A percentile compares a stretch with the other conserved stretches of the same genome.
These are phyloP conservation scores for Ataeniobius toweri DNA, from an alignment of 2,797 vertebrate genomes.

Conservation along the genomic window DNA sequence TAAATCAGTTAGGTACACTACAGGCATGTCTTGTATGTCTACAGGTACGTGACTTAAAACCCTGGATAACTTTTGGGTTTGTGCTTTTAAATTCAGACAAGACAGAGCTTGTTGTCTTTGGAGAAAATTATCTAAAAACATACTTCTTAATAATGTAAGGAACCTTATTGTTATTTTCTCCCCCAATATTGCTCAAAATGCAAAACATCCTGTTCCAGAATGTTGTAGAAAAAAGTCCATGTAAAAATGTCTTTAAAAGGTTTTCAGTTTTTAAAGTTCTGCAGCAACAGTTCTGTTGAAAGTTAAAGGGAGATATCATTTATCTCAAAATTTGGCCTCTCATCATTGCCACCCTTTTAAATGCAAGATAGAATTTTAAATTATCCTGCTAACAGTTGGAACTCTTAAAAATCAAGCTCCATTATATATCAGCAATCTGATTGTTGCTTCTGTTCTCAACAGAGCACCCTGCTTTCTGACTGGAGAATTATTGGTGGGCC, in stretches of 20 bases:
- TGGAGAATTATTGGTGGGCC: too few species aligned
- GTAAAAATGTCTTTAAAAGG: not conserved
- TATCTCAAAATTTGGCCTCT: not conserved
- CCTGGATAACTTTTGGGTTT: not conserved
- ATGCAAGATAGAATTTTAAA: not conserved
- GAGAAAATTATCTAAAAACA: not conserved
- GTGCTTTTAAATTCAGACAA: not conserved
- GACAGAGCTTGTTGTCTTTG: not conserved
- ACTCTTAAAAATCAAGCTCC: too few species aligned
- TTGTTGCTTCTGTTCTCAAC: too few species aligned
- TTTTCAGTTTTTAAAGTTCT: not conserved
- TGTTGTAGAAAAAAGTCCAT: too few species aligned
- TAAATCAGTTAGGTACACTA: not conserved
- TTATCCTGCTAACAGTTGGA: too few species aligned
- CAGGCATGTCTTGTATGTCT: not conserved
- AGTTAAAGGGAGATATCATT: not conserved
- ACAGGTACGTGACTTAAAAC: not conserved
- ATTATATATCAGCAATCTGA: too few species aligned
- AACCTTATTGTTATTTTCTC: not conserved
- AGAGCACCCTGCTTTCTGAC: too few species aligned
- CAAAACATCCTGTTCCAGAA: too few species aligned
- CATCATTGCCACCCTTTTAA: not conserved
- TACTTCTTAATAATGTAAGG: not conserved
- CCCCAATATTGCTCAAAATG: not conserved
- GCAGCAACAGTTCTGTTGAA: not conserved